A percentile compares a stretch with the other conserved stretches of the same genome.
These are phyloP conservation scores for Masticophis lateralis DNA, from an alignment of 2,797 vertebrate genomes.

Conservation along the genomic window DNA sequence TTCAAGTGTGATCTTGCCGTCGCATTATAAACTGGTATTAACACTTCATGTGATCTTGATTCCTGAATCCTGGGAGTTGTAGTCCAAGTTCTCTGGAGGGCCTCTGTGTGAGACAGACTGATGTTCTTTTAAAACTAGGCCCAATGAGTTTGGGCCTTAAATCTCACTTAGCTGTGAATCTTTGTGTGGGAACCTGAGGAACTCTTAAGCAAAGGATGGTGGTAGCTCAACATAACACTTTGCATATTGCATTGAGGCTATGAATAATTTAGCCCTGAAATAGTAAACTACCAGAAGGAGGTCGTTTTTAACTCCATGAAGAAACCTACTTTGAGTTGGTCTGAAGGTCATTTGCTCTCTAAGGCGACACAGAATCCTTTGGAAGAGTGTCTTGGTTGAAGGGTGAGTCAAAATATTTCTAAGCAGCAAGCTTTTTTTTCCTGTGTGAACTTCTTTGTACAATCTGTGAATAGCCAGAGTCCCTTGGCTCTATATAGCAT, in stretches of 20 bases:
- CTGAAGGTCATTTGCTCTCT: neutral
- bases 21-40: too few relatives aligned
- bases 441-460: too few relatives aligned
- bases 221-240: neutral
- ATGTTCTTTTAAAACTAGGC: too few relatives aligned
- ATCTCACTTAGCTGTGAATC: neutral
- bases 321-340: neutral
- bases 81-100: too few relatives aligned
- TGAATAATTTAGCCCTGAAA: neutral
- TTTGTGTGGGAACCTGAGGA: neutral
- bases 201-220: neutral
- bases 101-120: too few relatives aligned
- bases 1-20: too few relatives aligned
- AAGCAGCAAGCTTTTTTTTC: neutral
- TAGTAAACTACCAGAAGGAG: neutral
- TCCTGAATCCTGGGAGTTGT: too few relatives aligned
- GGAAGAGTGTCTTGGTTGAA: neutral
- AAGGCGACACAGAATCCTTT: neutral
- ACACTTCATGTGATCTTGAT: too few relatives aligned
- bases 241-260: neutral
- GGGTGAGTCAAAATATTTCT: neutral
- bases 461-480: too few relatives aligned
- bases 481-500: too few relatives aligned
- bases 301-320: neutral
- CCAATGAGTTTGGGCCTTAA: too few relatives aligned